These are phyloP conservation scores for Oplegnathus fasciatus DNA, from an alignment of 2,113 vertebrate genomes.

Conservation along the genomic window DNA sequence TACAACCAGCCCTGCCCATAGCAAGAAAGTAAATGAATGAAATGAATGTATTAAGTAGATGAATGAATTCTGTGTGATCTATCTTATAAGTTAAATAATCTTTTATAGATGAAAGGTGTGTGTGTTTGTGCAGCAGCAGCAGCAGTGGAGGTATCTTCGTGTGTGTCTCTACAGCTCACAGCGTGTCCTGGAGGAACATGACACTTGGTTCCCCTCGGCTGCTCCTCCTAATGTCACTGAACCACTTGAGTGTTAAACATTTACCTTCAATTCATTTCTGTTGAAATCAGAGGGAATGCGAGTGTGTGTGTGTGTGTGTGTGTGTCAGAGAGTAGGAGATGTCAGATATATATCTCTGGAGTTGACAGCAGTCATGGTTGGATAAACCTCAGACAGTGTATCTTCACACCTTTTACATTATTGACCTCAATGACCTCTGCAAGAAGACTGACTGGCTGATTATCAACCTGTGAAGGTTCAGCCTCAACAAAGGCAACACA, in stretches of 20 bases:
- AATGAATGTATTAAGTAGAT: no score
- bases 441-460: not conserved
- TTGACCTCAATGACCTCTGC: not conserved
- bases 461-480: not conserved
- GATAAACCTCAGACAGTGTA: not conserved
- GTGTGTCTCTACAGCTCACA: not conserved
- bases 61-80: not conserved
- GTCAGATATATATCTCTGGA: not conserved
- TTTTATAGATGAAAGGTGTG: no score
- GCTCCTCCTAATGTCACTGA: not conserved
- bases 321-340: not conserved
- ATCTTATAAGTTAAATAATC: not conserved
- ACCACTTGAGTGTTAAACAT: not conserved
- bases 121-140: no score
- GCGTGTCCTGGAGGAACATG: not conserved
- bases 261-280: not conserved
- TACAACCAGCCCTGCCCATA: no score
- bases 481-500: not conserved
- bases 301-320: not conserved
- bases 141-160: not conserved
- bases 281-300: not conserved
- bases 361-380: slow-evolving; percentile 1
- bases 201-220: not conserved
- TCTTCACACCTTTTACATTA: not conserved
- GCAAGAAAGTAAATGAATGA: no score